Conservation (phyloP, 2,797 vertebrate species). For the Eleutherodactylus coqui region DNA sequence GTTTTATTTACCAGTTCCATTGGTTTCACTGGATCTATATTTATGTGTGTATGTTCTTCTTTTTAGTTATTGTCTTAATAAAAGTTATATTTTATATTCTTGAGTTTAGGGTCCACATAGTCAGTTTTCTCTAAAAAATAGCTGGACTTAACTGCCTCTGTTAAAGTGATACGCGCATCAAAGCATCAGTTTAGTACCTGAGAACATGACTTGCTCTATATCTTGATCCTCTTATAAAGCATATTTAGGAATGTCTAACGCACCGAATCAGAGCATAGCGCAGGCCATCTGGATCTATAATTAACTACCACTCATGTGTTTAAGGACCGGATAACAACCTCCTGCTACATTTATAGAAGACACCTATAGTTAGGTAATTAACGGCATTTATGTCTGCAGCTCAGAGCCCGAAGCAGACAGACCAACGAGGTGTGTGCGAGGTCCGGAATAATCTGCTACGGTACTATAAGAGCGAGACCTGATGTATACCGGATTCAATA, state of each 20-base stretch:
- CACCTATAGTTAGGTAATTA: background rate
- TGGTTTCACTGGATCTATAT: too few relatives aligned
- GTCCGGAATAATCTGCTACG: too few relatives aligned
- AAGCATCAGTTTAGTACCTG: background rate
- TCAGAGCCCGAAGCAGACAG: background rate
- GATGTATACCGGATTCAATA: background rate
- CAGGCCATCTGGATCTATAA: conserved; percentile 33
- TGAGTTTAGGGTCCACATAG: too few relatives aligned
- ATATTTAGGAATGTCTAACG: background rate
- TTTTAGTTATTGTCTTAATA: too few relatives aligned
- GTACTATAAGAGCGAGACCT: background rate
- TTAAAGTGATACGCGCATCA: too few relatives aligned
- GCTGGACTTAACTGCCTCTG: too few relatives aligned
- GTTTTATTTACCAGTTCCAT: too few relatives aligned
- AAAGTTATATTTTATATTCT: too few relatives aligned
- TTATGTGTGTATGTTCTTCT: too few relatives aligned
- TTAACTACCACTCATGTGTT: background rate
- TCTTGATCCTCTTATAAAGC: too few relatives aligned
- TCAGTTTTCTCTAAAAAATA: too few relatives aligned
- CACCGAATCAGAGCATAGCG: background rate
- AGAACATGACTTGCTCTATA: background rate
- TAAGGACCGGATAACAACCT: background rate
- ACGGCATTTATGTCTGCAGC: background rate
- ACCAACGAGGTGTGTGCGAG: too few relatives aligned
- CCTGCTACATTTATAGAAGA: conserved; percentile 6